Conservation (phyloP, 2,797 vertebrate genomes). For the Moxostoma hubbsi region DNA sequence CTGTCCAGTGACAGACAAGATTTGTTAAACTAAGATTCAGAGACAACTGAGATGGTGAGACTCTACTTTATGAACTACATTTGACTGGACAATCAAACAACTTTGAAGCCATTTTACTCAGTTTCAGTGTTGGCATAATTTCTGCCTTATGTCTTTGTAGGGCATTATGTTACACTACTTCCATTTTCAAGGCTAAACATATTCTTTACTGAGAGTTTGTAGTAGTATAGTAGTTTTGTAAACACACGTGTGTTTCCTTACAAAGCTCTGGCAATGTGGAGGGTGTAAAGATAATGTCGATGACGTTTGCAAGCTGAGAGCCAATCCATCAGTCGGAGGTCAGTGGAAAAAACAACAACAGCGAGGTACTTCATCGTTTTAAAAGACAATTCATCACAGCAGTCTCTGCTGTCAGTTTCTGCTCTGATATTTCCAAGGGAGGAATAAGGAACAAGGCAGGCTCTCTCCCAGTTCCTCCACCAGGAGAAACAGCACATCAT, state of each 20-base stretch:
- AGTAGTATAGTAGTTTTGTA: slow-evolving; percentile 10
- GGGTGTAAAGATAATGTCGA: slow-evolving; percentile 37
- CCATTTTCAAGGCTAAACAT: neutral
- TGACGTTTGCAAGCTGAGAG: slow-evolving; percentile 48
- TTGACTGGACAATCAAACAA: no score
- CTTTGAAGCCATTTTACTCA: no score
- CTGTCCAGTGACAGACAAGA: no score
- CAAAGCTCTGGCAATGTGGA: slow-evolving; percentile 1
- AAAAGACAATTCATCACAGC: slow-evolving; percentile 81
- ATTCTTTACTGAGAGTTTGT: neutral
- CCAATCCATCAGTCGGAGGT: slow-evolving; percentile 43
- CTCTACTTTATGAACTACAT: no score
- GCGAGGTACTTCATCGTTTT: slow-evolving; percentile 76
- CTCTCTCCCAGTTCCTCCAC: slow-evolving; percentile 64
- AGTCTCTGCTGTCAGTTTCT: slow-evolving; percentile 73
- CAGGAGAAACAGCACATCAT: slow-evolving; percentile 72
- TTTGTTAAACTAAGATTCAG: no score
- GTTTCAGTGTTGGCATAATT: no score
- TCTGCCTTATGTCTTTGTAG: no score
- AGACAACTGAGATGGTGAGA: no score
- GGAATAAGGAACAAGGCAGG: slow-evolving; percentile 72
- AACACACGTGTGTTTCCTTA: slow-evolving; percentile 14
- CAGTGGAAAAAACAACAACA: slow-evolving; percentile 64
- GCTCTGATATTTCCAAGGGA: slow-evolving; percentile 69
- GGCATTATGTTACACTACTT: neutral